Evolutionary conservation across 2,888 invertebrate species (phyloP).

Genomic region (Dryobota labecula): DNA sequence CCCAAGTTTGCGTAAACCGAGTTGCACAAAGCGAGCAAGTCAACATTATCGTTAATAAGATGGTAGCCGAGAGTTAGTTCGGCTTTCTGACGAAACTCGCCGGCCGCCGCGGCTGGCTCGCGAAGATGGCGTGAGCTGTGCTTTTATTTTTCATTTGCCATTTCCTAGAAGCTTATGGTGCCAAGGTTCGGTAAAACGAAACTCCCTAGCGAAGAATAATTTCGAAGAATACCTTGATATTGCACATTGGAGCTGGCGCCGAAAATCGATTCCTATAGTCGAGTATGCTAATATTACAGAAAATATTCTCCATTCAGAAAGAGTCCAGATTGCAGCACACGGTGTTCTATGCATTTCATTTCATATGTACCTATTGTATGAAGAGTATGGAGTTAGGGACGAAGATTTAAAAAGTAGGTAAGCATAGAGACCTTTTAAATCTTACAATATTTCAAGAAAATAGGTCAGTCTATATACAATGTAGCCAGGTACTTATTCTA

Average conservation of each 20-base stretch:
- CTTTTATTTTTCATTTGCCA: slow-evolving; percentile 81
- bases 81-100: slow-evolving; percentile 62
- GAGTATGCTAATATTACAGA: slow-evolving; percentile 33
- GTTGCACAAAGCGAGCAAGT: slow-evolving; percentile 72
- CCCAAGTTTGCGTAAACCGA: slow-evolving; percentile 67
- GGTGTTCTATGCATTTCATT: not conserved
- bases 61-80: slow-evolving; percentile 70
- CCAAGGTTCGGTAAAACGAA: slow-evolving; percentile 73
- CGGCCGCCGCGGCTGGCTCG: slow-evolving; percentile 46
- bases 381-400: too few relatives aligned
- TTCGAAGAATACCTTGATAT: slow-evolving; percentile 61
- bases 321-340: slow-evolving; percentile 1
- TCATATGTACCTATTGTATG: not conserved
- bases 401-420: not conserved
- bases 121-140: slow-evolving; percentile 58
- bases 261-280: slow-evolving; percentile 38
- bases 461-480: slow-evolving; percentile 2
- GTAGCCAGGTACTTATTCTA: slow-evolving; percentile 21
- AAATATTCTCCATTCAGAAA: slow-evolving; percentile 19
- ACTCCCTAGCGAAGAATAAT: slow-evolving; percentile 69
- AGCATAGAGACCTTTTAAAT: not conserved
- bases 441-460: slow-evolving; percentile 9
- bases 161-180: slow-evolving; percentile 73
- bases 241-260: slow-evolving; percentile 10
- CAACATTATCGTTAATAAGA: slow-evolving; percentile 75